Conservation (phyloP, 2,888 invertebrate species). For the Pterostichus madidus region DNA sequence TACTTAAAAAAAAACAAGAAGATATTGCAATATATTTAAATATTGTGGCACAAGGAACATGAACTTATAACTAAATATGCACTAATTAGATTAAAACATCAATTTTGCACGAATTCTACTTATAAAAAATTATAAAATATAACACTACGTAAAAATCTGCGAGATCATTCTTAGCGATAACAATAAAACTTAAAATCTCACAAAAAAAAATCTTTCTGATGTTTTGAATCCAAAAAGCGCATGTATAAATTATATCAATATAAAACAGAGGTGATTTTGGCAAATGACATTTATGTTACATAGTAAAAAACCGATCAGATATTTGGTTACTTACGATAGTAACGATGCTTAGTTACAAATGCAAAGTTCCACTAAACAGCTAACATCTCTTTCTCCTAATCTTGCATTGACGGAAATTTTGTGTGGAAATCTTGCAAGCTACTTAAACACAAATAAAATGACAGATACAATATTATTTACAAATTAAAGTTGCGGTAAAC, state of each 20-base stretch:
- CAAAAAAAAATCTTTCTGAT: constrained; percentile 69
- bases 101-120: constrained; percentile 48
- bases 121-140: constrained; percentile 59
- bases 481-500: background rate
- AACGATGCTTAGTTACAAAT: constrained; percentile 28
- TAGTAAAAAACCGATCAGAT: constrained; percentile 73
- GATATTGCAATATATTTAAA: constrained; percentile 60
- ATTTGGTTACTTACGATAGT: constrained; percentile 55
- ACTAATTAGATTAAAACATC: constrained; percentile 69
- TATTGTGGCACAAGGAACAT: constrained; percentile 75
- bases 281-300: constrained; percentile 79
- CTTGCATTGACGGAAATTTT: too few relatives aligned
- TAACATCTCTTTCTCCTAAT: background rate
- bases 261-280: constrained; percentile 76
- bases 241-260: constrained; percentile 70
- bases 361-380: background rate
- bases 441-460: background rate
- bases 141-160: constrained; percentile 62
- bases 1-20: constrained; percentile 25
- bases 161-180: constrained; percentile 62
- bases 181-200: constrained; percentile 66
- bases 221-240: constrained; percentile 69
- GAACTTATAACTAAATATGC: constrained; percentile 71
- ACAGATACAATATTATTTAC: background rate
- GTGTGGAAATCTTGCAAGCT: too few relatives aligned